Percentiles rank a stretch among this genome's conserved stretches.
phyloP scores from a whole-genome alignment of 1,140 invertebrate genomes.

The Cydia amplana region DNA sequence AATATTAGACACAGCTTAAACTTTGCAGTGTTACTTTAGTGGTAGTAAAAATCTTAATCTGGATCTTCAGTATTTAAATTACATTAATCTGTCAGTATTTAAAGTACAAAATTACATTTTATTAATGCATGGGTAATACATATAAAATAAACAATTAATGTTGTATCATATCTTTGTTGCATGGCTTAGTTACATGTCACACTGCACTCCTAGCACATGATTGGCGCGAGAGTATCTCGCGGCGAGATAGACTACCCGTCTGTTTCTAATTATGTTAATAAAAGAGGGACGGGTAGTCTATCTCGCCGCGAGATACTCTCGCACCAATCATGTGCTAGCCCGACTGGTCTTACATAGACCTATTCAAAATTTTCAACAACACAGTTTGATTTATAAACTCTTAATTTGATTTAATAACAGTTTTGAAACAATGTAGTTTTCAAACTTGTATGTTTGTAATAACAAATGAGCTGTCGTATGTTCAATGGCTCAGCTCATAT shows the following conservation, averaged over 20 bases:
- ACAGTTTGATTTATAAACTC: conserved; percentile 21
- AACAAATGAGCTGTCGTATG: conserved; percentile 1
- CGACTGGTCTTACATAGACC: not conserved
- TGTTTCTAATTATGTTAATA: no score
- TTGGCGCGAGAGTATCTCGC: no score
- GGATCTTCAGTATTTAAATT: no score
- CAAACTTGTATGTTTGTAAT: conserved; percentile 18
- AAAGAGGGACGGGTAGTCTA: no score
- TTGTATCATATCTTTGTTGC: conserved; percentile 7
- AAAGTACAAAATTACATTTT: not conserved
- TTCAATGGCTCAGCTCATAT: not conserved
- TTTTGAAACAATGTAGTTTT: not conserved
- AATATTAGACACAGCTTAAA: no score
- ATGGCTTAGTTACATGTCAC: conserved; percentile 1
- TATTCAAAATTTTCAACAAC: not conserved
- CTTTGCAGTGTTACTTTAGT: no score
- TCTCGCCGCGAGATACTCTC: no score
- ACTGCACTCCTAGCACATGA: no score
- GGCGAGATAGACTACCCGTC: no score
- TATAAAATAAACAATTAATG: not conserved
- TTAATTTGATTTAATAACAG: conserved; percentile 6
- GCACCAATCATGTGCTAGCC: no score
- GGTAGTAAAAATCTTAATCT: no score
- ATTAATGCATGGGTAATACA: conserved; percentile 23
- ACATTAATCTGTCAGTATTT: not conserved